Evolutionary conservation across 2,888 invertebrate species (phyloP).

Genomic region (Drosophila parthenogenetica): DNA sequence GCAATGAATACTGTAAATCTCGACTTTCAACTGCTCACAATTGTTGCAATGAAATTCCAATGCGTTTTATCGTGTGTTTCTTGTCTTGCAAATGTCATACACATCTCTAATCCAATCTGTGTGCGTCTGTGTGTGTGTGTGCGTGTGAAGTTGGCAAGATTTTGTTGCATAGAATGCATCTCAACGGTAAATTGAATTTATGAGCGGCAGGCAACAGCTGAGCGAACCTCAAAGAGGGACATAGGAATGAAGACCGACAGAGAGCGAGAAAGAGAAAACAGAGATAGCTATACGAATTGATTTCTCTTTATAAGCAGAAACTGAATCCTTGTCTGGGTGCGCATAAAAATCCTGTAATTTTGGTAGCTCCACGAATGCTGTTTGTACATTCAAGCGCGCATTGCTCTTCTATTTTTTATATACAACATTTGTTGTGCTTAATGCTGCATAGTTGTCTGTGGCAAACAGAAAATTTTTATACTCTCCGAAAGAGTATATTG

Average conservation of each 20-base stretch:
- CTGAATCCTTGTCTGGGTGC: constrained; percentile 32
- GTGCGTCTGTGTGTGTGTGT: constrained; percentile 11
- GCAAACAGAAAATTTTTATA: constrained; percentile 30
- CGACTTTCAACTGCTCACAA: constrained; percentile 69
- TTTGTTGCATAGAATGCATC: constrained; percentile 77
- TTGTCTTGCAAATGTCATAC: constrained; percentile 74
- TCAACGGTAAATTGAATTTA: constrained; percentile 76
- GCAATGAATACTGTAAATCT: constrained; percentile 68
- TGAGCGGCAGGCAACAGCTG: constrained; percentile 57
- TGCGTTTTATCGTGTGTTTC: constrained; percentile 71
- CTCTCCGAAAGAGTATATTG: too few relatives aligned
- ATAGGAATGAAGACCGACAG: too few relatives aligned
- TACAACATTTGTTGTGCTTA: constrained; percentile 12
- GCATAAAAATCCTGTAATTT: constrained; percentile 68
- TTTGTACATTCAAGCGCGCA: constrained; percentile 44
- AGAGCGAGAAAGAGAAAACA: background rate
- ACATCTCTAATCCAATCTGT: constrained; percentile 59
- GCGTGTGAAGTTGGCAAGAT: constrained; percentile 49
- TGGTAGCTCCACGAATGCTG: constrained; percentile 59
- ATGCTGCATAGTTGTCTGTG: constrained; percentile 15
- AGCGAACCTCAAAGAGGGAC: background rate
- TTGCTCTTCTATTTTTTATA: constrained; percentile 36
- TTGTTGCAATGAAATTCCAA: constrained; percentile 69
- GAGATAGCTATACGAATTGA: constrained; percentile 45
- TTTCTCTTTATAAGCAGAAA: constrained; percentile 43